Conservation (phyloP, 2,888 invertebrate species). For the Suillia variegata region DNA sequence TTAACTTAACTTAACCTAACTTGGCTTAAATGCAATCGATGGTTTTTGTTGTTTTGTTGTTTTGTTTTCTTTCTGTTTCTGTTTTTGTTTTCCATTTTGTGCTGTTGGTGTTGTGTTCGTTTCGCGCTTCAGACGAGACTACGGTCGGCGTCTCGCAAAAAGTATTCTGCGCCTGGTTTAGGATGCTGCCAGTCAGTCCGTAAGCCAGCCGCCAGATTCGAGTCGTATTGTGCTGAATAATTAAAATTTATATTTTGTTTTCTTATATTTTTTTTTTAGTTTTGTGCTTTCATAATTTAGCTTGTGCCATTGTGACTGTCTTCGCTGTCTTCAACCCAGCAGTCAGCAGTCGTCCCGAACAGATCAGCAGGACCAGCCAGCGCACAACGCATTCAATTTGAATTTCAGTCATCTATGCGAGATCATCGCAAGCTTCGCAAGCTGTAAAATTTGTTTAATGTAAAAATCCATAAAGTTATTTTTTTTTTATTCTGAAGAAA, state of each 20-base stretch:
- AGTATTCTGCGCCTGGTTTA: neutral
- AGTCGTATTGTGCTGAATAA: constrained; percentile 42
- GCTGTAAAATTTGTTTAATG: neutral
- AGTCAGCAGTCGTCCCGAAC: constrained; percentile 3
- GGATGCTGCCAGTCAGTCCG: neutral
- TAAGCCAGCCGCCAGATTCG: too few relatives aligned
- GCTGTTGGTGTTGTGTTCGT: too few relatives aligned
- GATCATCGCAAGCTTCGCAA: too few relatives aligned
- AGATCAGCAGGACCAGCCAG: too few relatives aligned
- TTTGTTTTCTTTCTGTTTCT: constrained; percentile 28
- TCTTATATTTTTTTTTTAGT: constrained; percentile 21
- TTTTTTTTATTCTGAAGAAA: neutral
- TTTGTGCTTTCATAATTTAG: constrained; percentile 2
- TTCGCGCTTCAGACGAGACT: neutral
- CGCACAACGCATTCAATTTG: too few relatives aligned
- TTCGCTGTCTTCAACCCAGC: constrained; percentile 14
- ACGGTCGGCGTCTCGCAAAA: neutral
- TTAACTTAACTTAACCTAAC: constrained; percentile 7
- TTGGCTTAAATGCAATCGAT: constrained; percentile 40
- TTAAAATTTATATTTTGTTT: constrained; percentile 48
- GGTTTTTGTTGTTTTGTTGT: constrained; percentile 36
- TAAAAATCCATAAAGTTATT: neutral
- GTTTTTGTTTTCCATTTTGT: neutral
- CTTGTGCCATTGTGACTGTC: constrained; percentile 10
- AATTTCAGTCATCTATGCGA: neutral